phyloP scores from a whole-genome alignment of 2,113 vertebrate species.

The Rousettus leschenaultii region DNA sequence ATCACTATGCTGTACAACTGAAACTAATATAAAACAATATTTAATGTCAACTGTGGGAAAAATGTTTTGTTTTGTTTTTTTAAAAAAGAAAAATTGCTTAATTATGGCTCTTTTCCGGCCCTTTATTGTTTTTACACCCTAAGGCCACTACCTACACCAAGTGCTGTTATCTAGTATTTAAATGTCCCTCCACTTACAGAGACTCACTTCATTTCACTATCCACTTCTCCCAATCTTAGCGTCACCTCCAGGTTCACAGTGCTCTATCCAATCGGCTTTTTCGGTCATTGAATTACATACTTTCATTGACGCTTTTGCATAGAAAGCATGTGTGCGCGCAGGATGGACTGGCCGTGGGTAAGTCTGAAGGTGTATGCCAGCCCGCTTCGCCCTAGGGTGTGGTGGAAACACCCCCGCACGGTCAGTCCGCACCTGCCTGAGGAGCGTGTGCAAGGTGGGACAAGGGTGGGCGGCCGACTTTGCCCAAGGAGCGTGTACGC shows the following conservation, averaged over 20 bases:
- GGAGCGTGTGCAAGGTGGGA: rapidly evolving
- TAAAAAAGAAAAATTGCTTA: not conserved
- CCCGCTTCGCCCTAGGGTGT: not conserved
- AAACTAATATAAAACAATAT: no score
- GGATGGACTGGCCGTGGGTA: not conserved
- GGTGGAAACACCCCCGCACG: rapidly evolving
- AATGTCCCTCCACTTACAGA: not conserved
- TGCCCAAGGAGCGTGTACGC: rapidly evolving
- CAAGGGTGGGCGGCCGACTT: rapidly evolving
- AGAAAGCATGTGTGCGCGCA: not conserved
- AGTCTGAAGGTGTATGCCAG: not conserved
- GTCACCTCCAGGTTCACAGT: not conserved
- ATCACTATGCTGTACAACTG: no score
- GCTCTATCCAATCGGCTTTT: not conserved
- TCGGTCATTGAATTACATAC: not conserved
- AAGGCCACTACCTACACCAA: not conserved
- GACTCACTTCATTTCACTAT: not conserved
- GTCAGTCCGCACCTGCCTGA: rapidly evolving
- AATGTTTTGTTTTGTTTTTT: no score
- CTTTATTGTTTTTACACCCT: not conserved
- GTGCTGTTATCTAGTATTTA: not conserved
- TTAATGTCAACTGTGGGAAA: no score
- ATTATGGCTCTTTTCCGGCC: not conserved
- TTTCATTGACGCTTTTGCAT: not conserved
- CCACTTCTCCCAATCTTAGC: not conserved